These are phyloP conservation scores for Piprites chloris DNA, from an alignment of 2,113 vertebrate genomes.

Conservation along the genomic window DNA sequence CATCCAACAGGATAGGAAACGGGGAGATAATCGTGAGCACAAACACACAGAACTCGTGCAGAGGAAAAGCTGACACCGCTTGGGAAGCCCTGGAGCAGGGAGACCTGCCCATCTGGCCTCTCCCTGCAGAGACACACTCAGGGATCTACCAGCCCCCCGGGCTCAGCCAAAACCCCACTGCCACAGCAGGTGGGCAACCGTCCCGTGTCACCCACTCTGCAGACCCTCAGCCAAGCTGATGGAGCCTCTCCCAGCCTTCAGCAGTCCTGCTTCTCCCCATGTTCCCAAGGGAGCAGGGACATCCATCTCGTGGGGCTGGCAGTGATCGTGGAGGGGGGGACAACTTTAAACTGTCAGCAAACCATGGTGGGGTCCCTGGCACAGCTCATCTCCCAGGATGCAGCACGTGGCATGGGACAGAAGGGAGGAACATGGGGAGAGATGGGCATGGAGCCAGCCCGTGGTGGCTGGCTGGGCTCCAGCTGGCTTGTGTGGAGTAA, in stretches of 20 bases:
- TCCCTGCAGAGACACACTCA: neutral
- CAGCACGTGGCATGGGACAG: neutral
- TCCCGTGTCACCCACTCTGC: neutral
- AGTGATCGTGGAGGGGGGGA: neutral
- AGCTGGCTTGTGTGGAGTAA: neutral
- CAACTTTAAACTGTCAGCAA: neutral
- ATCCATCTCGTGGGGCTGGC: neutral
- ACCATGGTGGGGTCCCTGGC: neutral
- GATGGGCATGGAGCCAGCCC: neutral
- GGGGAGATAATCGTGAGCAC: neutral
- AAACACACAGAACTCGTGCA: neutral
- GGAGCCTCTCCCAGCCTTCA: neutral
- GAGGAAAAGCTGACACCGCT: neutral
- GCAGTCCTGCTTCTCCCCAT: fast-evolving
- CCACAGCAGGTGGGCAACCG: neutral
- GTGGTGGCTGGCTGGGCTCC: neutral
- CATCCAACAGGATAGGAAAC: constrained; percentile 30
- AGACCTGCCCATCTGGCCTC: neutral
- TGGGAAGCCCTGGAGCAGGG: neutral
- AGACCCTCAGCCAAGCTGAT: neutral
- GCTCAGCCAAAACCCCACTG: neutral
- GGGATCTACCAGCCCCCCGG: neutral
- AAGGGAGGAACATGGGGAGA: neutral
- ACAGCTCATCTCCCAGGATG: neutral
- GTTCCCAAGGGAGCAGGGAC: neutral